Percentiles rank a stretch among this genome's conserved stretches.
Evolutionary conservation across 2,113 vertebrate genomes (phyloP).

Genomic region (Erpornis zantholeuca): DNA sequence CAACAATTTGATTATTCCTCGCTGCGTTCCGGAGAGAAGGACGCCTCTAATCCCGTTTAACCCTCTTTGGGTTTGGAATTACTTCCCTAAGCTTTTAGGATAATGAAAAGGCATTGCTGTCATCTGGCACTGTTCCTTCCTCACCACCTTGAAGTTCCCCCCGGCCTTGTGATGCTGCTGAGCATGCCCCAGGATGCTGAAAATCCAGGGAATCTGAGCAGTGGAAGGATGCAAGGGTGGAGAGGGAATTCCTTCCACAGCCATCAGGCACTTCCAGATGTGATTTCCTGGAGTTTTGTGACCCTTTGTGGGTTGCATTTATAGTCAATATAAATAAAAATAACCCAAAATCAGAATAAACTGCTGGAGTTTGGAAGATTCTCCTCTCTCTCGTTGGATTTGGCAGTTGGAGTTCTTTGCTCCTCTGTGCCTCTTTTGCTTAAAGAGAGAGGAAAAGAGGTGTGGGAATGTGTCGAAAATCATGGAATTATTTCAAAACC

Average conservation of each 20-base stretch:
- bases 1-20: slow-evolving; percentile 32
- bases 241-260: neutral
- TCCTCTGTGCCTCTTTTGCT: neutral
- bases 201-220: accelerated
- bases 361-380: neutral
- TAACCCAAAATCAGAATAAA: neutral
- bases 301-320: neutral
- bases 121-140: neutral
- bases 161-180: neutral
- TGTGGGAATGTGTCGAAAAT: accelerated
- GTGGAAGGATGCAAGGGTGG: neutral
- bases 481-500: neutral
- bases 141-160: neutral
- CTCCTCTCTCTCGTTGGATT: accelerated
- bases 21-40: neutral
- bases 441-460: neutral
- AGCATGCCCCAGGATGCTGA: accelerated
- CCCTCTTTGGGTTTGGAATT: slow-evolving; percentile 32
- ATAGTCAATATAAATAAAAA: neutral
- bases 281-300: neutral
- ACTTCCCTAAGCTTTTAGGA: slow-evolving; percentile 12
- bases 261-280: accelerated
- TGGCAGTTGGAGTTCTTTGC: neutral
- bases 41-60: slow-evolving; percentile 39
- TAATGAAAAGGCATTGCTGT: neutral